Base-by-base conservation (phyloP, 2,888 invertebrate genomes). In the Drosophila austrosaltans region DNA sequence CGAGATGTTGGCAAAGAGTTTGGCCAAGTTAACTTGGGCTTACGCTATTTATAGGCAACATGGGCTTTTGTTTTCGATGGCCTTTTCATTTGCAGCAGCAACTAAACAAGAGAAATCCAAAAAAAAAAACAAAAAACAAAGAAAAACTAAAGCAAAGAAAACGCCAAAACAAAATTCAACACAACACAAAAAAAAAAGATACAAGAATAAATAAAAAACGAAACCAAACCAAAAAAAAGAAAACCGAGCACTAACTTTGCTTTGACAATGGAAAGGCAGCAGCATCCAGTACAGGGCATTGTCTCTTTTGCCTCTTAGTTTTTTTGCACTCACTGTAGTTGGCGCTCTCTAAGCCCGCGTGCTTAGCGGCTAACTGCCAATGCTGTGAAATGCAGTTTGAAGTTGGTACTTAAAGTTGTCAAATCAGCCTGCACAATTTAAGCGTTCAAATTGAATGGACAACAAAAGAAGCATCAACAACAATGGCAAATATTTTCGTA, bases 61-160 rank as follows among this genome's bases (percentile, higher is more conserved):
- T 82, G 77, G 81, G 87, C 83, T 87, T 84, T 84, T 84, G 83
- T 84, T 87, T 84, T 84, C 86, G 83, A 82, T 87, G 86, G 86
- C 83, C 83, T 87, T 84, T 84, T 87, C 87, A 84, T 87, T 84
- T 84, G 81, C 87, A 87, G 87, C 64, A 69, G 16, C 1, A 70
- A 79, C 84, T 36, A 36, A 42, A 48, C 48, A 62, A 66, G 53
- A 69, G 71, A 62, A 30, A 60, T 61, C 48, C 60, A 39, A 32
- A 64, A 63, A 63, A 63, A 61, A 73, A 61, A 22, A 22, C 8
- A 62, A 62, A 73, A 54, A 69, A 66, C 53, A 59, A 54, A 65
- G 40, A 36, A 32, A 57, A 57, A 39, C 8, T n/a, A 22, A 30
- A 22, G 6, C 42, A 56, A 63, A 70, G 62, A 72, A 62, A 56